Evolutionary conservation across 1,140 invertebrate genomes (phyloP).

Genomic region (Thalassaphorura encarpata): DNA sequence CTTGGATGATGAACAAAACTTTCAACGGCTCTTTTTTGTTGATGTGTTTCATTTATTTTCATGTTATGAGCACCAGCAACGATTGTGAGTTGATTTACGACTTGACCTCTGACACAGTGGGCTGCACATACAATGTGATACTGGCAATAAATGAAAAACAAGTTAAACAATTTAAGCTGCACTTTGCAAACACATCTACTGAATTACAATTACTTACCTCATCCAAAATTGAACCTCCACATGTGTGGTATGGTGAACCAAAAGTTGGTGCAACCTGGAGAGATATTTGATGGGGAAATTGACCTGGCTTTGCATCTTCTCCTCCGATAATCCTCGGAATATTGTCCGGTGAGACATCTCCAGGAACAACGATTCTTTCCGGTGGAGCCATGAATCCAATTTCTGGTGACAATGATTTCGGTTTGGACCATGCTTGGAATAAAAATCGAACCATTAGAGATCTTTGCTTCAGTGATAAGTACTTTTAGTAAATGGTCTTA

Average conservation of each 20-base stretch:
- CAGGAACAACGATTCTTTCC: no score
- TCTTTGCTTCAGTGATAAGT: no score
- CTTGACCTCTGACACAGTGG: not conserved
- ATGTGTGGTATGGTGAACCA: not conserved
- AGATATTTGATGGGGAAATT: constrained; percentile 5
- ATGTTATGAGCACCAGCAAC: constrained; percentile 7
- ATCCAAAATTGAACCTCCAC: constrained; percentile 8
- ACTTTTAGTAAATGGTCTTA: no score
- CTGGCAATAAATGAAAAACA: no score
- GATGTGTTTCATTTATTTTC: not conserved
- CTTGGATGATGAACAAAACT: not conserved
- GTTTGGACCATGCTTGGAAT: no score
- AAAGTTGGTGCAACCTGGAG: not conserved
- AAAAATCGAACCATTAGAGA: no score
- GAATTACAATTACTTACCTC: no score
- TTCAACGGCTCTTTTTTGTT: not conserved
- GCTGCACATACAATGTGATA: constrained; percentile 7
- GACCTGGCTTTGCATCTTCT: not conserved
- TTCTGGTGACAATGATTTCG: no score
- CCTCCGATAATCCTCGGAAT: constrained; percentile 9
- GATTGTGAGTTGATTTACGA: not conserved
- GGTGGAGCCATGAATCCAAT: no score
- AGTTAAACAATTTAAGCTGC: no score
- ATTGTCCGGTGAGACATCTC: no score
- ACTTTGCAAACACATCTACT: no score